Percentiles rank a stretch among this genome's conserved stretches.
These are phyloP conservation scores for Apis laboriosa DNA, from an alignment of 1,140 invertebrate genomes.

Conservation along the genomic window DNA sequence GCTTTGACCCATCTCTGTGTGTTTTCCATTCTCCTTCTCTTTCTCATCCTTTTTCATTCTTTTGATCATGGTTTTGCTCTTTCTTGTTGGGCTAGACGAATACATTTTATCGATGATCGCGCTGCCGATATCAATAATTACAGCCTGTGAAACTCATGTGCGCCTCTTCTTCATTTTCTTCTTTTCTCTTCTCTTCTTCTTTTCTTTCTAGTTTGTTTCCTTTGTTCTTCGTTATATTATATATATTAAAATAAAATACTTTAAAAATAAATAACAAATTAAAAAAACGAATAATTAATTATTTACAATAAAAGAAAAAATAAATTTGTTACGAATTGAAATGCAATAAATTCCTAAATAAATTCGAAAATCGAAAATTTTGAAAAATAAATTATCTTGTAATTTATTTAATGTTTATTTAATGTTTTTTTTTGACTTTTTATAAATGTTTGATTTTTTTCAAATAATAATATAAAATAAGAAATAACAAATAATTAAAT, in stretches of 20 bases:
- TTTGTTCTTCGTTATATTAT: not conserved
- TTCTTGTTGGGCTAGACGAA: slow-evolving; percentile 46
- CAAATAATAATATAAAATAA: too few species aligned
- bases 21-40: slow-evolving; percentile 28
- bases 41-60: slow-evolving; percentile 16
- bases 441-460: too few species aligned
- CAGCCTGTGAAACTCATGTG: slow-evolving; percentile 54
- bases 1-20: slow-evolving; percentile 49
- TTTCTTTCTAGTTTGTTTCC: not conserved
- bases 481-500: too few species aligned
- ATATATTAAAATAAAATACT: not conserved
- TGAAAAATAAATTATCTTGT: too few species aligned
- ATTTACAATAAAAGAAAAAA: not conserved
- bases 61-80: slow-evolving; percentile 25
- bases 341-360: too few species aligned
- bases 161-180: slow-evolving; percentile 25
- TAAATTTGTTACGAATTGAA: too few species aligned
- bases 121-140: slow-evolving; percentile 67
- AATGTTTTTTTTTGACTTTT: too few species aligned
- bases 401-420: too few species aligned
- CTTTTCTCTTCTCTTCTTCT: not conserved
- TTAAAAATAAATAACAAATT: too few species aligned
- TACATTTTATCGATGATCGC: slow-evolving; percentile 60
- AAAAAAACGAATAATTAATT: too few species aligned
- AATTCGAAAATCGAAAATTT: too few species aligned